These are phyloP conservation scores for Thaumetopoea pityocampa DNA, from an alignment of 1,140 invertebrate species.

Conservation along the genomic window DNA sequence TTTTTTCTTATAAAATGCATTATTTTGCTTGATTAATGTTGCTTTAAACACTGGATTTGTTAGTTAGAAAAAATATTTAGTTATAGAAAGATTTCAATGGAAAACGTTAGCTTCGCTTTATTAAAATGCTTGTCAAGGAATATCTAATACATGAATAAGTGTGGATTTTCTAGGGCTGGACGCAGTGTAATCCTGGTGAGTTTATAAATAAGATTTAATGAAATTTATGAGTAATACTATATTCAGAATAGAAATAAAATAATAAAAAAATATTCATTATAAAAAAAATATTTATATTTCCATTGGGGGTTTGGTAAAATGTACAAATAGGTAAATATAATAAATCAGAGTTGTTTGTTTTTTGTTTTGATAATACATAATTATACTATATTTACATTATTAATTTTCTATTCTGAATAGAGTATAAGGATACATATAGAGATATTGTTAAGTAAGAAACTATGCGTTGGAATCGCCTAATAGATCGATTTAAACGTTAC, in stretches of 20 bases:
- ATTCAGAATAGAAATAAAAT: no score
- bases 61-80: slow-evolving; percentile 62
- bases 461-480: slow-evolving; percentile 3
- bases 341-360: no score
- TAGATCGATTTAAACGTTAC: slow-evolving; percentile 12
- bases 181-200: background rate
- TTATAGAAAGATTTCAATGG: slow-evolving; percentile 50
- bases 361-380: background rate
- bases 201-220: no score
- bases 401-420: no score
- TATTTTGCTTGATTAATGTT: slow-evolving; percentile 18
- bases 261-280: no score
- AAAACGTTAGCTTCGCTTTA: slow-evolving; percentile 34
- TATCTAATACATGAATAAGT: no score
- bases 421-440: slow-evolving; percentile 11
- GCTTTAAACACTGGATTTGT: slow-evolving; percentile 32
- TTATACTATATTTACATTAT: background rate
- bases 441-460: slow-evolving; percentile 3
- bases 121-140: slow-evolving; percentile 17
- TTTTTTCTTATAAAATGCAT: slow-evolving; percentile 35
- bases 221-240: no score
- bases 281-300: no score
- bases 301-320: no score
- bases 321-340: no score
- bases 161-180: background rate